Conservation (phyloP, 37 sponge, comb jelly and placozoan genomes). For the Bolinopsis microptera region DNA sequence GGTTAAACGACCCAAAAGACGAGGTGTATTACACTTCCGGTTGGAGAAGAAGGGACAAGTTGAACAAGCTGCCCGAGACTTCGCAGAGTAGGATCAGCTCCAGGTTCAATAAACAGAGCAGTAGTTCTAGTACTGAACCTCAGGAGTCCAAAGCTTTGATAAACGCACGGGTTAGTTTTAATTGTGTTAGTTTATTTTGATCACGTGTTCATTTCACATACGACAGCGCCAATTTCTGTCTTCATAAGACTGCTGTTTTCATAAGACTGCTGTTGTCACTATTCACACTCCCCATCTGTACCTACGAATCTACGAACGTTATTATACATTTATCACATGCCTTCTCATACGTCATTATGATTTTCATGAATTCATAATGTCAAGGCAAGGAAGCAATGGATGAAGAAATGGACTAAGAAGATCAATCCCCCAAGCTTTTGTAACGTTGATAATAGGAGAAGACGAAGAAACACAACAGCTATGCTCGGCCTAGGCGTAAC, state of each 20-base stretch:
- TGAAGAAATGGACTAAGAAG: not conserved
- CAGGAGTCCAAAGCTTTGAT: not conserved
- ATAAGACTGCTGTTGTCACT: too few relatives aligned
- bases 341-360: too few relatives aligned
- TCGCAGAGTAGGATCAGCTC: not conserved
- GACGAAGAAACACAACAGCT: not conserved
- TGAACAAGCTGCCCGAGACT: conserved; percentile 47
- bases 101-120: not conserved
- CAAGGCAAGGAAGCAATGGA: not conserved
- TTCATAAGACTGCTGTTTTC: too few relatives aligned
- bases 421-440: not conserved
- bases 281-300: too few relatives aligned
- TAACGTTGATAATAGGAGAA: not conserved
- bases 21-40: conserved; percentile 18
- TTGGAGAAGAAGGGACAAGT: conserved; percentile 53
- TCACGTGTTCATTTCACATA: too few relatives aligned
- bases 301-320: too few relatives aligned
- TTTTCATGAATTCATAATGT: too few relatives aligned
- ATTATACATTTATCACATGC: too few relatives aligned
- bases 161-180: conserved; percentile 16
- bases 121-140: not conserved
- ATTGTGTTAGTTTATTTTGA: not conserved
- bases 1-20: not conserved
- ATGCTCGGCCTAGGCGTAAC: not conserved
- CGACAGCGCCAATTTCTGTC: too few relatives aligned